phyloP scores from a whole-genome alignment of 2,888 invertebrate species.

The Diarsia dahlii region DNA sequence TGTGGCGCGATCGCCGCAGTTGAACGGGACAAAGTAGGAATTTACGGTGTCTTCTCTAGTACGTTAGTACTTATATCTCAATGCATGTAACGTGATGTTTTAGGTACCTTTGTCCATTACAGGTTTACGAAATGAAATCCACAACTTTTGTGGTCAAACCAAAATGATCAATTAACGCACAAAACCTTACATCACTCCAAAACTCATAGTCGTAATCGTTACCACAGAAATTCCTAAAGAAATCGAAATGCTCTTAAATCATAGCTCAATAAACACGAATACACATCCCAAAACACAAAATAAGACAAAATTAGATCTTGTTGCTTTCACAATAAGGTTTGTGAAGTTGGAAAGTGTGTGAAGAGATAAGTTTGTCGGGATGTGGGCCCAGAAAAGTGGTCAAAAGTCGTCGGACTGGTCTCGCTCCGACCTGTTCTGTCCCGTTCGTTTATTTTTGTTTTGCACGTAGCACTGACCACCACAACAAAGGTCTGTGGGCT shows the following conservation, averaged over 20 bases:
- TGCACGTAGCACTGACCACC: constrained; percentile 89
- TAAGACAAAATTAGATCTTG: constrained; percentile 61
- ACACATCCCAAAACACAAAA: constrained; percentile 12
- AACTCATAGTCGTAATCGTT: constrained; percentile 71
- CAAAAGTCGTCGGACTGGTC: constrained; percentile 85
- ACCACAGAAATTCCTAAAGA: constrained; percentile 87
- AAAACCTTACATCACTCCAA: constrained; percentile 62
- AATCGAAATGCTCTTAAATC: constrained; percentile 89
- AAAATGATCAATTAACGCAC: constrained; percentile 38
- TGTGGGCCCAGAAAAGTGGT: constrained; percentile 81
- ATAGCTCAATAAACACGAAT: constrained; percentile 75
- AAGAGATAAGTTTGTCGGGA: constrained; percentile 63
- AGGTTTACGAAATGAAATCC: constrained; percentile 26
- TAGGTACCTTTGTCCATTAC: background rate
- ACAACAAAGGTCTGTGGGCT: constrained; percentile 88
- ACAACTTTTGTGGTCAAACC: constrained; percentile 38
- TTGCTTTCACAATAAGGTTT: constrained; percentile 61
- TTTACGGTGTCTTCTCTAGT: too few species aligned
- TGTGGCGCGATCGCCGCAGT: too few species aligned
- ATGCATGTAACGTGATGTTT: background rate
- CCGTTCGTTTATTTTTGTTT: constrained; percentile 88
- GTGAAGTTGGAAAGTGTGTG: constrained; percentile 48
- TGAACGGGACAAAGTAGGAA: too few species aligned
- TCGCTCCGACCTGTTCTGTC: constrained; percentile 83
- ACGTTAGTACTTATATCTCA: too few species aligned